Evolutionary conservation across 2,113 vertebrate genomes (phyloP).

Genomic region (Solenodon paradoxus): DNA sequence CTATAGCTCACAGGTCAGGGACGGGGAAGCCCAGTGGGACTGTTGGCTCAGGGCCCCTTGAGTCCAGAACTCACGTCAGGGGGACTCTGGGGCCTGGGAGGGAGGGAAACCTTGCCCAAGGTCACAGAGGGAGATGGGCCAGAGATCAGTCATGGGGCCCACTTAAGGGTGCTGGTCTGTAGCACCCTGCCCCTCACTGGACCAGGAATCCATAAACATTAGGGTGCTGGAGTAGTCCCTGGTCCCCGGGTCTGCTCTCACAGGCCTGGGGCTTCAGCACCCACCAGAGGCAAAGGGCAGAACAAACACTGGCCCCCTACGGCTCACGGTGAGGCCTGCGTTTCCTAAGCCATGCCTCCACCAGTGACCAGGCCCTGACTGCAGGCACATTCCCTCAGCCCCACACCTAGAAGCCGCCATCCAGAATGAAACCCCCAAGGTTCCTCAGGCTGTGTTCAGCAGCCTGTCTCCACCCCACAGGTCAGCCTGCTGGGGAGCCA

Average conservation of each 20-base stretch:
- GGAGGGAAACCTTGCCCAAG: background rate
- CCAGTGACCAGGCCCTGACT: background rate
- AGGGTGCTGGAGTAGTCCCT: background rate
- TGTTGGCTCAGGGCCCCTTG: too few relatives aligned
- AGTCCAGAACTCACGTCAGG: background rate
- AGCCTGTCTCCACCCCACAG: background rate
- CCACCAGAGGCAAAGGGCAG: too few relatives aligned
- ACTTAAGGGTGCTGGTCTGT: background rate
- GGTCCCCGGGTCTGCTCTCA: background rate
- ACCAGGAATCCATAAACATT: rapidly evolving
- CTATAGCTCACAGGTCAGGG: too few relatives aligned
- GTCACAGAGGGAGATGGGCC: background rate
- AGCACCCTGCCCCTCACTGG: background rate
- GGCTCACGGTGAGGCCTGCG: too few relatives aligned
- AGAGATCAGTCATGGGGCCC: background rate
- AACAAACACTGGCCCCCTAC: background rate
- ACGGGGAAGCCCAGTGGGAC: background rate
- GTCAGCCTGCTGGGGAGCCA: background rate
- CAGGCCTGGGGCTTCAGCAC: rapidly evolving
- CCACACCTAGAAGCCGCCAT: background rate
- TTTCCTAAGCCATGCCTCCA: too few relatives aligned
- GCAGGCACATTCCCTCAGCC: background rate
- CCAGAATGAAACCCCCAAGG: rapidly evolving
- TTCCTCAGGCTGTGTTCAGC: rapidly evolving
- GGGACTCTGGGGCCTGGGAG: background rate